Base-by-base conservation (phyloP, 2,113 vertebrate species). In the Bubo scandiacus region DNA sequence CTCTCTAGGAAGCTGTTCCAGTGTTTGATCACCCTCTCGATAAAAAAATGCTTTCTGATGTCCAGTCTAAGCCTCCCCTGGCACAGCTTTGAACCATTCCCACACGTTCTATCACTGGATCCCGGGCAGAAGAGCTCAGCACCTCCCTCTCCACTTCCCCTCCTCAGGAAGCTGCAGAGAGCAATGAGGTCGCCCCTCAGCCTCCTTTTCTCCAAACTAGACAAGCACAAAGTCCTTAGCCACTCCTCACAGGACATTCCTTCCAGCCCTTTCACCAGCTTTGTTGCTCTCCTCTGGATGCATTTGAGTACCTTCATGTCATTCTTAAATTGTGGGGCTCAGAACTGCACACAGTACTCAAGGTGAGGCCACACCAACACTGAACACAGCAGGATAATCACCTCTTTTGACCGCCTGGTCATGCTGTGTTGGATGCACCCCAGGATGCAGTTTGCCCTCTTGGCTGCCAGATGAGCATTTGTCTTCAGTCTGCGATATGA, bases 61-160 rank as follows among this genome's bases (percentile, higher is more conserved):
- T 36, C 45, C 45, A 52, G 17, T 68, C 8, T 67, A 11, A 82
- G 27, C 5, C 25, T 77, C 13, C 16, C 6, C 17, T 66, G 26
- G 38, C 0, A 2, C 36, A 67, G 36, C 43, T 34, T 19, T 51
- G 34, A 74, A 6, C 36, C 9, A 7, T 36, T 79, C 13, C 30
- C 32, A 20, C 1, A 0, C 0, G 1, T 77, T 20, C 26, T 25
- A 1, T 43, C 25, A 5, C 16, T 36, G 42, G 9, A 30, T 58
- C 1, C 30, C 20, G 15, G 13, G n/a, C 36, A 51, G n/a, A 42
- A 65, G n/a, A 42, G n/a, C 2, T 30, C 59, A 49, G n/a, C 58
- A n/a, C n/a, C 25, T 65, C 30, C 30, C 11, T 26, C 42, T 65
- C 42, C 19, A 1, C 27, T 3, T 58, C 12, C 5, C 32, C 14